Percentiles rank a stretch among this genome's conserved stretches.
These are phyloP conservation scores for Drosophila aldrichi DNA, from an alignment of 2,888 invertebrate genomes.

Conservation along the genomic window DNA sequence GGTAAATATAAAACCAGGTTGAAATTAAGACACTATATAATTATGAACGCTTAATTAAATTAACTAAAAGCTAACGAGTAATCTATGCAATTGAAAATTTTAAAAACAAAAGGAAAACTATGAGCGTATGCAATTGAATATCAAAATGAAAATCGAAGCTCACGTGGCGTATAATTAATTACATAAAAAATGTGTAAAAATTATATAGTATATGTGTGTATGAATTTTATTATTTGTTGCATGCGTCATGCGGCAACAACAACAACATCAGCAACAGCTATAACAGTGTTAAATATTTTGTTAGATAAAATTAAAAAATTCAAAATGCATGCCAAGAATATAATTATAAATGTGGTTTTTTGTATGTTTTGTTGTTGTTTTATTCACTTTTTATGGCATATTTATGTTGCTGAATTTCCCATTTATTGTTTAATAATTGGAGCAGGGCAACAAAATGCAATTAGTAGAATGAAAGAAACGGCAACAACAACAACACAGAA, in stretches of 20 bases:
- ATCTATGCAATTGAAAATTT: constrained; percentile 22
- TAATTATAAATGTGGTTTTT: constrained; percentile 38
- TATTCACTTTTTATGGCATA: constrained; percentile 14
- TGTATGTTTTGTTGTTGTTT: constrained; percentile 7
- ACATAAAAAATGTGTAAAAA: constrained; percentile 57
- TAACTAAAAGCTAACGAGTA: constrained; percentile 33
- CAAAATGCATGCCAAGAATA: constrained; percentile 58
- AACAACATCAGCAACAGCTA: constrained; percentile 35
- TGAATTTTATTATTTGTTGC: constrained; percentile 59
- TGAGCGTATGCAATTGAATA: constrained; percentile 26
- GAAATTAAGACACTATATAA: constrained; percentile 23
- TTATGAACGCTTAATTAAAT: constrained; percentile 57
- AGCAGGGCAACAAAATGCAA: constrained; percentile 14
- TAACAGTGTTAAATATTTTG: constrained; percentile 58
- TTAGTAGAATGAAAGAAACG: constrained; percentile 42
- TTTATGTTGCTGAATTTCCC: constrained; percentile 15
- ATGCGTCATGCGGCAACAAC: constrained; percentile 60
- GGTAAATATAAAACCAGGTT: constrained; percentile 14
- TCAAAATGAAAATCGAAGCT: constrained; percentile 24
- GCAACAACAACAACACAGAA: constrained; percentile 37
- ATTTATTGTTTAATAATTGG: constrained; percentile 20
- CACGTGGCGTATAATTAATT: constrained; percentile 43
- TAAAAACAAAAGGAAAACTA: constrained; percentile 35
- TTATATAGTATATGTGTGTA: not conserved
- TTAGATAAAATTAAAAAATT: constrained; percentile 49